A percentile compares a stretch with the other conserved stretches of the same genome.
These are phyloP conservation scores for Actinia tenebrosa DNA, from an alignment of 64 coral and sea anemone species.

Conservation along the genomic window DNA sequence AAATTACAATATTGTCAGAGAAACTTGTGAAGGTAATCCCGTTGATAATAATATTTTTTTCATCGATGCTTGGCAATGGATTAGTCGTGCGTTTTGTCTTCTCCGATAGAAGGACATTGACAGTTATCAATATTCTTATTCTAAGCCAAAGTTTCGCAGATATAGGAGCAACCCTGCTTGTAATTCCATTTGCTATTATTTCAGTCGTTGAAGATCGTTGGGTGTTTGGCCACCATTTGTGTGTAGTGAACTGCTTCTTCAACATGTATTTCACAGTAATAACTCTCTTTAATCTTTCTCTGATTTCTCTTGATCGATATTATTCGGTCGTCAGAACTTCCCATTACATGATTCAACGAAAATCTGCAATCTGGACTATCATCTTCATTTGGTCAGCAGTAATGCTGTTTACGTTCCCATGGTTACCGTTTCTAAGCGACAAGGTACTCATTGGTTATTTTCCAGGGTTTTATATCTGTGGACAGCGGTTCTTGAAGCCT, in stretches of 20 bases:
- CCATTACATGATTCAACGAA: background rate
- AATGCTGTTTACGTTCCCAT: slow-evolving; percentile 53
- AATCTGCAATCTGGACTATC: slow-evolving; percentile 20
- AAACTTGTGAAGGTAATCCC: background rate
- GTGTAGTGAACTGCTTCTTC: slow-evolving; percentile 46
- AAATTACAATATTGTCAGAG: background rate
- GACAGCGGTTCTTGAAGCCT: slow-evolving; percentile 39
- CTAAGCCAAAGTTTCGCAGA: slow-evolving; percentile 74
- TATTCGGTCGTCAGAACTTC: slow-evolving; percentile 47
- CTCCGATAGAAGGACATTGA: slow-evolving; percentile 44
- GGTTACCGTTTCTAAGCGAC: slow-evolving; percentile 40
- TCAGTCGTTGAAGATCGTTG: slow-evolving; percentile 59
- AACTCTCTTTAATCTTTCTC: slow-evolving; percentile 57
- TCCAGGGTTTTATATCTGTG: slow-evolving; percentile 74
- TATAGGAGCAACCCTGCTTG: slow-evolving; percentile 54
- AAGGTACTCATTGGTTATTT: slow-evolving; percentile 45
- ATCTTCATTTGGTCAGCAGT: slow-evolving; percentile 31
- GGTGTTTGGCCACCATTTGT: slow-evolving; percentile 55
- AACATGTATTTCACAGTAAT: slow-evolving; percentile 85
- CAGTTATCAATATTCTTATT: slow-evolving; percentile 77
- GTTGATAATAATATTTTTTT: slow-evolving; percentile 51
- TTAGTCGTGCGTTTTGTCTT: slow-evolving; percentile 33
- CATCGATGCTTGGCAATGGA: slow-evolving; percentile 49
- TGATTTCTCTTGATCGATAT: slow-evolving; percentile 72
- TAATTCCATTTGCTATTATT: slow-evolving; percentile 43